These are phyloP conservation scores for Tetraodon nigroviridis DNA, from an alignment of 2,113 vertebrate species.

Conservation along the genomic window DNA sequence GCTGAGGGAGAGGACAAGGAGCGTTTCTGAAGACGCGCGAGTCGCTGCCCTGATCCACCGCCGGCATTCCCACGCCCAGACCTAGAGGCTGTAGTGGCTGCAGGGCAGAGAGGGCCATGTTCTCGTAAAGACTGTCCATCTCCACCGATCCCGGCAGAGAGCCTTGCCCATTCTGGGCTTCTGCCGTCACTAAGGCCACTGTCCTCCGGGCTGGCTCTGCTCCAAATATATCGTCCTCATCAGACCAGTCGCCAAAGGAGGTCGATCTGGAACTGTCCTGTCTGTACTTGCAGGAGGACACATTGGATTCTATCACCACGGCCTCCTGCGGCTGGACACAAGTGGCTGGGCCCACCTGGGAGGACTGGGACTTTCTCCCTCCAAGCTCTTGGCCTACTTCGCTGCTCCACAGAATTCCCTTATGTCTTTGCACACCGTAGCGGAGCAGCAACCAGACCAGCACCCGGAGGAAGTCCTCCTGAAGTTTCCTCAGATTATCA, in stretches of 20 bases:
- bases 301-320: slow-evolving; percentile 53
- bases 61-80: slow-evolving; percentile 72
- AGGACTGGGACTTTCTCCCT: slow-evolving; percentile 65
- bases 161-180: slow-evolving; percentile 60
- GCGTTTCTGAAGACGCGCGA: slow-evolving; percentile 73
- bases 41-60: slow-evolving; percentile 70
- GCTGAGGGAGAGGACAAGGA: slow-evolving; percentile 48
- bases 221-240: slow-evolving; percentile 86
- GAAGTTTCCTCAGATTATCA: slow-evolving; percentile 88
- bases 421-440: slow-evolving; percentile 71
- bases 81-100: slow-evolving; percentile 75
- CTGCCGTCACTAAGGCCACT: slow-evolving; percentile 74
- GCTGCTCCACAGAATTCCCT: slow-evolving; percentile 51
- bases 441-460: slow-evolving; percentile 89
- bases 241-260: slow-evolving; percentile 87
- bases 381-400: slow-evolving; percentile 63
- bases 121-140: slow-evolving; percentile 72
- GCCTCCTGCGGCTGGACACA: slow-evolving; percentile 51
- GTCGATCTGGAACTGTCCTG: slow-evolving; percentile 79
- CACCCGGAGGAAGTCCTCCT: slow-evolving; percentile 88
- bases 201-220: slow-evolving; percentile 75
- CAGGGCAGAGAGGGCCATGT: slow-evolving; percentile 73
- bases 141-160: slow-evolving; percentile 91
- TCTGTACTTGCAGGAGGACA: slow-evolving; percentile 56
- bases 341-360: slow-evolving; percentile 63